A percentile compares a stretch with the other conserved stretches of the same genome.
Evolutionary conservation across 2,888 invertebrate genomes (phyloP).

Genomic region (Cephus pulcher): DNA sequence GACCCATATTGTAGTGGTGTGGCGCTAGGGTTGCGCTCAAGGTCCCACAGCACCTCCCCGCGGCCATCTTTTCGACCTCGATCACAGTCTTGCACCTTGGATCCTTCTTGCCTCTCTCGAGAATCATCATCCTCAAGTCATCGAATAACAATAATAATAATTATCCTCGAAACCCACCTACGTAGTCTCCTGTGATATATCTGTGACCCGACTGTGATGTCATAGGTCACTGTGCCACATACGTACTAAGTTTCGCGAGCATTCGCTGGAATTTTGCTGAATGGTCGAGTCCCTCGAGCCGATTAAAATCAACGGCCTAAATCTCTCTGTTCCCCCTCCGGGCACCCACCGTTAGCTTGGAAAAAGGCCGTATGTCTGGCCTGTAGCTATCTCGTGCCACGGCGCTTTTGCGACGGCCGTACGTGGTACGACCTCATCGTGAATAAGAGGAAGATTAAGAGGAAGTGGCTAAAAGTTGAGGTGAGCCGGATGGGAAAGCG

Average conservation of each 20-base stretch:
- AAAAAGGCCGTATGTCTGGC: not conserved
- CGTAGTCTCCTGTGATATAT: not conserved
- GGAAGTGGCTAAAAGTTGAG: not conserved
- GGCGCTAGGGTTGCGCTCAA: not conserved
- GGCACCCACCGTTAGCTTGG: not conserved
- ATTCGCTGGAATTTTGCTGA: not conserved
- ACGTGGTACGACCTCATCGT: not conserved
- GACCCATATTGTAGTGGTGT: constrained; percentile 56
- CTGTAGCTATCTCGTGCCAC: not conserved
- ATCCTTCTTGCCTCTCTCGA: not conserved
- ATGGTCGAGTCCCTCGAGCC: constrained; percentile 12
- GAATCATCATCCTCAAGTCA: not conserved
- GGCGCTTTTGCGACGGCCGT: not conserved
- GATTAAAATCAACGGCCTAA: constrained; percentile 64
- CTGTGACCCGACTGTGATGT: not conserved
- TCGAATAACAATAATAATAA: not conserved
- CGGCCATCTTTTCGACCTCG: not conserved
- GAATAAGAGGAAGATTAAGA: not conserved
- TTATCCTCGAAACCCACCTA: not conserved
- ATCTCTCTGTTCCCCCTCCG: constrained; percentile 40
- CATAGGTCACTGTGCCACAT: not conserved
- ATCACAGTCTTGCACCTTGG: not conserved
- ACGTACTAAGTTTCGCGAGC: not conserved
- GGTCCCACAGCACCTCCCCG: not conserved
- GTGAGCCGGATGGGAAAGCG: not conserved